phyloP scores from a whole-genome alignment of 1,140 invertebrate species.

The Rhysida immarginata region DNA sequence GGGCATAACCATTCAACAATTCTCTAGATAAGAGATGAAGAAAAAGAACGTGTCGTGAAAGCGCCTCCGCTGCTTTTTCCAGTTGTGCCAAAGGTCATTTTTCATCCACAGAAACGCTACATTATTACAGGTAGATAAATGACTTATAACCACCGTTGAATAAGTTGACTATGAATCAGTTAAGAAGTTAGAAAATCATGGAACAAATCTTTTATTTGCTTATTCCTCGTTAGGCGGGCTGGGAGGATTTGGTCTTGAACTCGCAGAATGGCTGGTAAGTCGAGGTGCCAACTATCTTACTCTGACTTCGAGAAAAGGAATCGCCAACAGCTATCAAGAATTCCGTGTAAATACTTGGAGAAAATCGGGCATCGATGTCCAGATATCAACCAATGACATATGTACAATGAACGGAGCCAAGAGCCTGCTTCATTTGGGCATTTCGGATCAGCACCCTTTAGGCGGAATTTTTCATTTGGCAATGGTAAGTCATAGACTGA shows the following conservation, averaged over 20 bases:
- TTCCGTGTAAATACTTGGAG: slow-evolving; percentile 52
- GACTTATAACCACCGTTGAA: no score
- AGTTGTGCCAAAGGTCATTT: slow-evolving; percentile 3
- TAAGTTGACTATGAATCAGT: no score
- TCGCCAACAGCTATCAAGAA: slow-evolving; percentile 74
- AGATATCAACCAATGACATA: slow-evolving; percentile 50
- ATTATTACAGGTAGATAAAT: no score
- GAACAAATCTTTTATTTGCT: no score
- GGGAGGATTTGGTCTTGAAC: slow-evolving; percentile 86
- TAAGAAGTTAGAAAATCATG: no score
- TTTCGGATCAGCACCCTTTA: slow-evolving; percentile 55
- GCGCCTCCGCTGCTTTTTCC: neutral
- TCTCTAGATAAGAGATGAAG: slow-evolving; percentile 25
- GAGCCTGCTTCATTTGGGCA: slow-evolving; percentile 49
- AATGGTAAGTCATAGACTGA: slow-evolving; percentile 49
- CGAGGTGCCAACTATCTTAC: slow-evolving; percentile 70
- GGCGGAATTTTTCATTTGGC: slow-evolving; percentile 92
- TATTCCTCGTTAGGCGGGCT: slow-evolving; percentile 39
- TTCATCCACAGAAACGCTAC: no score
- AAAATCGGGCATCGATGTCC: slow-evolving; percentile 49
- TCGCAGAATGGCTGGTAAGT: slow-evolving; percentile 75
- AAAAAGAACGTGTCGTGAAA: slow-evolving; percentile 4
- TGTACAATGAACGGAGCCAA: slow-evolving; percentile 47
- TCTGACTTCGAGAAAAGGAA: slow-evolving; percentile 73
- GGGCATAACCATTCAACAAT: no score